Conservation (phyloP, 2,797 vertebrate genomes). For the Chaetodon trifasciatus region DNA sequence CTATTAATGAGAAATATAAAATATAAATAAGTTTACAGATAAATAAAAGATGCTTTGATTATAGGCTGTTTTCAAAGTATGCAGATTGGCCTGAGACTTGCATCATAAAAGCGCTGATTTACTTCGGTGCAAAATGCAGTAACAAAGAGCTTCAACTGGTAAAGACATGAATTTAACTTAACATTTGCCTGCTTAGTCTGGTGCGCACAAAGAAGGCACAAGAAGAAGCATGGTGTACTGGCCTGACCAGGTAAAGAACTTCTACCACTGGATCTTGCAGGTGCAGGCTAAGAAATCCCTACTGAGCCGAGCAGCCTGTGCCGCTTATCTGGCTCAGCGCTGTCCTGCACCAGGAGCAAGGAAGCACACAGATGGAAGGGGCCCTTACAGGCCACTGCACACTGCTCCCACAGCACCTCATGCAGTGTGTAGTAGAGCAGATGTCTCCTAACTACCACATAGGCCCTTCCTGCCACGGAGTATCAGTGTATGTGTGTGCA, state of each 20-base stretch:
- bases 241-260: slow-evolving; percentile 15
- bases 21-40: not conserved
- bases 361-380: slow-evolving; percentile 67
- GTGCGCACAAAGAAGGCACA: not conserved
- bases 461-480: slow-evolving; percentile 24
- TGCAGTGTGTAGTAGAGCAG: slow-evolving; percentile 63
- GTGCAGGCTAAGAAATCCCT: slow-evolving; percentile 70
- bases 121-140: not conserved
- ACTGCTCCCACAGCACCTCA: slow-evolving; percentile 54
- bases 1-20: not conserved
- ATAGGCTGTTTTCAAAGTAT: not conserved
- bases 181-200: not conserved
- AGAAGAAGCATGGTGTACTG: slow-evolving; percentile 16
- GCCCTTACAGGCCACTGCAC: slow-evolving; percentile 65
- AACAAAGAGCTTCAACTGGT: not conserved
- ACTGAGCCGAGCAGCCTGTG: slow-evolving; percentile 51
- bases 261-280: slow-evolving; percentile 51
- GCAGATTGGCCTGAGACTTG: not conserved
- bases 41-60: not conserved
- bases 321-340: slow-evolving; percentile 57
- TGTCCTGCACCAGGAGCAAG: slow-evolving; percentile 60
- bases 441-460: slow-evolving; percentile 56
- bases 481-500: slow-evolving; percentile 25
- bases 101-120: not conserved
- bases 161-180: not conserved